Evolutionary conservation across 2,888 invertebrate genomes (phyloP), one percentile per base, ranked within the genome.

Genomic region (Trichogramma evanescens): DNA sequence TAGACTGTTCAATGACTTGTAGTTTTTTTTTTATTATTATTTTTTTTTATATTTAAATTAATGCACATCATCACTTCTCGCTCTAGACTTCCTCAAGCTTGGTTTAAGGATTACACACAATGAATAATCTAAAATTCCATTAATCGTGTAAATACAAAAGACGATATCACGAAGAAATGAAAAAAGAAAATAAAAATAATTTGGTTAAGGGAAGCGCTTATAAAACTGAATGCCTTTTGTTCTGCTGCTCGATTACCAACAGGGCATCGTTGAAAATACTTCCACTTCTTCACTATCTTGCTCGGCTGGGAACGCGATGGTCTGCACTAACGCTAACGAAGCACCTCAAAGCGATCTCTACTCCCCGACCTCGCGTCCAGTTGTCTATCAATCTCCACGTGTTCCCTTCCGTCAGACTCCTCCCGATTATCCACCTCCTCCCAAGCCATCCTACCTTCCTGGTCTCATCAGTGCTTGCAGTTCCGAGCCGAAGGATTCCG

Each of bases 231-330:
- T 61, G 58, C 54, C 56, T 56, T 60, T 59, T 44, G 41, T 57
- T 70, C 66, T 71, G 63, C 65, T 68, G 62, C 26, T 26, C 71
- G 70, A 67, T 74, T 66, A 58, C 58, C 71, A 72, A 66, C 72
- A 77, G 77, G 77, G 70, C 70, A 76, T 74, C 70, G 77, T 76
- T 74, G 77, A 72, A 61, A 70, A 68, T 71, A 66, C 69, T 69
- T 58, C 52, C 55, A 65, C 66, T 54, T 66, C 66, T 61, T 62
- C 63, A 53, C 51, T 63, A 48, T 60, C 63, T 57, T 48, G 51
- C 46, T 13, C 65, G 58, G 70, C 73, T 72, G 76, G 73, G 70
- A 70, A 70, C 70, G 69, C 54, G 50, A 42, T 50, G 38, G 8
- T 6, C 49, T 13, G 49, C 38, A 51, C 58, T 62, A 62, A 62